Evolutionary conservation across 1,140 invertebrate genomes (phyloP).

Genomic region (Hormaphis cornu): DNA sequence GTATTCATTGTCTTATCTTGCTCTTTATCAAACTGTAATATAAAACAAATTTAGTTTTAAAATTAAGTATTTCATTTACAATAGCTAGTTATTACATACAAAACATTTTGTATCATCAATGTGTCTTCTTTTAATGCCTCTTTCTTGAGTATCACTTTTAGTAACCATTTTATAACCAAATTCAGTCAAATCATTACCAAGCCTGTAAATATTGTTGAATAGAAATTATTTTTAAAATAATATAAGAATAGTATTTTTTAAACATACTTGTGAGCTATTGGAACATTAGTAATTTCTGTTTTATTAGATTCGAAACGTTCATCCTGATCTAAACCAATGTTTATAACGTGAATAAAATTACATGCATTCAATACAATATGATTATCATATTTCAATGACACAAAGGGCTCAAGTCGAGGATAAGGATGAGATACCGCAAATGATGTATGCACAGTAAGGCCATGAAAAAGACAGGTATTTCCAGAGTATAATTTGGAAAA

Average conservation of each 20-base stretch:
- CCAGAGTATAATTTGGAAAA: conserved; percentile 50
- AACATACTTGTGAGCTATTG: conserved; percentile 12
- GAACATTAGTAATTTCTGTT: conserved; percentile 18
- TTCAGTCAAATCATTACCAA: conserved; percentile 20
- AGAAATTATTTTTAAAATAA: no score
- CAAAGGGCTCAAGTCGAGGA: conserved; percentile 52
- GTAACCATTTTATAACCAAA: conserved; percentile 25
- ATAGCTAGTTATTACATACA: conserved; percentile 25
- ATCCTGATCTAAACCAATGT: conserved; percentile 43
- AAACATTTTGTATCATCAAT: conserved; percentile 22
- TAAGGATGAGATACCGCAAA: conserved; percentile 59
- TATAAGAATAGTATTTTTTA: neutral
- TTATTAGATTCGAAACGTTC: neutral
- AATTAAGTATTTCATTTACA: neutral
- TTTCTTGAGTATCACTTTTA: conserved; percentile 25
- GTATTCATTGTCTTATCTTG: conserved; percentile 8
- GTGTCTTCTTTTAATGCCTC: conserved; percentile 15
- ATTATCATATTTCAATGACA: conserved; percentile 54
- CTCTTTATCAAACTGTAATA: conserved; percentile 26
- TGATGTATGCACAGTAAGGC: conserved; percentile 58
- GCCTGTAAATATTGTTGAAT: neutral
- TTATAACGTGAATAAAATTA: conserved; percentile 57
- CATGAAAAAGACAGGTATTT: conserved; percentile 55
- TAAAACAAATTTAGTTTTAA: conserved; percentile 15
- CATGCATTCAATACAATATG: conserved; percentile 61